Base-by-base conservation (phyloP, 2,113 vertebrate species). In the Corythoichthys intestinalis region DNA sequence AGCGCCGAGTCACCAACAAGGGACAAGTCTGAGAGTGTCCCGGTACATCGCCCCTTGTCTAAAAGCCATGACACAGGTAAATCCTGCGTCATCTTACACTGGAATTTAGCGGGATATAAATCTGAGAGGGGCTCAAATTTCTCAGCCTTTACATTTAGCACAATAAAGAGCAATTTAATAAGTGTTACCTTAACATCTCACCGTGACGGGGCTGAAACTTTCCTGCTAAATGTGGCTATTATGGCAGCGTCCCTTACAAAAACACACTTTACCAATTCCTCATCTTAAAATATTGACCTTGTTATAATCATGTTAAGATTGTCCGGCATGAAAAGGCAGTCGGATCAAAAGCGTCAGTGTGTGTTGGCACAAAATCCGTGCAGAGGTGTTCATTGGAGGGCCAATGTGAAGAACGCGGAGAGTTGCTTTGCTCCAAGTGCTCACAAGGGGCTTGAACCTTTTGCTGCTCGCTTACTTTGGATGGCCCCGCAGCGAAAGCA, bases 381-480 rank as follows among this genome's bases (percentile, higher is more conserved):
- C 95, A 94, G 87, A 93, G 93, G 92, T 93, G 80, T 77, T 86
- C 93, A 92, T 93, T 95, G 95, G 92, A 94, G 83, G 82, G 81
- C 67, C 38, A 85, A 89, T 94, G 94, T 94, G 60, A 93, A 94
- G 85, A 94, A 96, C 95, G 91, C 93, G 93, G 93, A 95, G 94
- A 94, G 95, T 76, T 93, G 94, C 94, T 95, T 94, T 93, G 94
- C 94, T 93, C 93, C 94, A 94, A 95, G 89, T 93, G 93, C 94
- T 96, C 95, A 96, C 95, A 93, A 93, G 95, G 94, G 95, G 95
- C 92, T 94, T 96, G 93, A 95, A 91, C 94, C 89, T 95, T 98
- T 93, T 85, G 93, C 92, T 89, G 94, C 94, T 89, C 92, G 95
- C 94, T 96, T 97, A 96, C 94, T 95, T 98, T 97, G 94, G 96